Base-by-base conservation (phyloP, 2,113 vertebrate genomes). In the Montifringilla adamsi region DNA sequence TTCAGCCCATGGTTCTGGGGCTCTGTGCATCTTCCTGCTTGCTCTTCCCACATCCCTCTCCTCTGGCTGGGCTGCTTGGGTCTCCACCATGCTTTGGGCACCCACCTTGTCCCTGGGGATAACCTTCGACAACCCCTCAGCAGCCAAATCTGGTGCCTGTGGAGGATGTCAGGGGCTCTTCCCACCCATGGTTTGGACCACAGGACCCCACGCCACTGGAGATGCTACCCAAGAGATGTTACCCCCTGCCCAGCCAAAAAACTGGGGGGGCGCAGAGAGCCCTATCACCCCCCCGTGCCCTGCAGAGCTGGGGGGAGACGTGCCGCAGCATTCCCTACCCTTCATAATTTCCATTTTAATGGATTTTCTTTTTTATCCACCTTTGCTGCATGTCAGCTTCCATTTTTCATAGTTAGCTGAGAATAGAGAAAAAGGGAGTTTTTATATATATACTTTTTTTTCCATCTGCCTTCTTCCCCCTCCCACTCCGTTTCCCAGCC, bases 381-480 rank as follows among this genome's bases (percentile, higher is more conserved):
- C 8, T 94, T 78, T 82, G 89, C 93, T 67, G 78, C 63, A 63
- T 94, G 92, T 90, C 94, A 95, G 94, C 93, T 95, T 89, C 91
- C 94, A 93, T 95, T 95, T 96, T 91, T 96, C 91, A 95, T 91
- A 92, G 74, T 92, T 95, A 95, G 93, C 91, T 68, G 75, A 95
- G 89, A 93, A 81, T 70, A 87, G 60, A 96, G 90, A 74, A 91
- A 59, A 84, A 92, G 66, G 66, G 56, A 90, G 53, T 35, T 78
- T 75, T 37, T 73, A 23, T 76, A 78, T 53, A 35, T 86, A 11
- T 75, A 9, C 16, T 30, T 64, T 33, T 68, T 74, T 72, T 83
- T 46, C 90, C 90, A 87, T 96, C 94, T 97, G 89, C 89, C 92
- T 96, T 91, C 58, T 69, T 66, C 80, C 81, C 81, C 67, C 68